Conservation (phyloP, 2,797 vertebrate genomes). For the Varecia variegata region DNA sequence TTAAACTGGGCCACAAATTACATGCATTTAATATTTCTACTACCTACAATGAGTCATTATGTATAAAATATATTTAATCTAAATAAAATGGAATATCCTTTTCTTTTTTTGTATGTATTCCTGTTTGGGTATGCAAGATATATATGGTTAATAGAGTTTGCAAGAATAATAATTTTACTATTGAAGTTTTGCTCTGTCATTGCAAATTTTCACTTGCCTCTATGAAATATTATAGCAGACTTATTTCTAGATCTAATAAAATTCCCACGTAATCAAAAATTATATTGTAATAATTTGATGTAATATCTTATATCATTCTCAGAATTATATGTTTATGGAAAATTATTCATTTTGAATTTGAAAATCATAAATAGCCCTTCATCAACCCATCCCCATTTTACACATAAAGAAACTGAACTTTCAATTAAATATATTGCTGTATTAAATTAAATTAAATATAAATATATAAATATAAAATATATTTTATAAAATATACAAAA, state of each 20-base stretch:
- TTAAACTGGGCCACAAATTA: neutral
- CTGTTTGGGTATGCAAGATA: neutral
- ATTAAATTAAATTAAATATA: too few relatives aligned
- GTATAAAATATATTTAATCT: neutral
- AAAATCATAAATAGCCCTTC: neutral
- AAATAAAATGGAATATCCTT: neutral
- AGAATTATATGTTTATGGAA: neutral
- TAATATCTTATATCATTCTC: neutral
- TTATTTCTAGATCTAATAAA: neutral
- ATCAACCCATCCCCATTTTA: neutral
- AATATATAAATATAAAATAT: too few relatives aligned
- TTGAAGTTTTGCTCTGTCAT: neutral
- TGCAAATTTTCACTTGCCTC: neutral
- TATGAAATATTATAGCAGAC: neutral
- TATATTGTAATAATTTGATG: neutral
- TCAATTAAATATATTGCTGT: neutral
- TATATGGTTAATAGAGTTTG: neutral
- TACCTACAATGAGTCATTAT: neutral
- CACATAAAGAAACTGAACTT: neutral
- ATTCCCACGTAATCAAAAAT: neutral
- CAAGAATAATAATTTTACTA: neutral
- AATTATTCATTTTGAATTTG: slow-evolving; percentile 36
- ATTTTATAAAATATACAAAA: too few relatives aligned
- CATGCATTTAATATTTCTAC: neutral
- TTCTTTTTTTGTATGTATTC: neutral